phyloP scores from a whole-genome alignment of 2,888 invertebrate genomes.

The Adelphocoris suturalis region DNA sequence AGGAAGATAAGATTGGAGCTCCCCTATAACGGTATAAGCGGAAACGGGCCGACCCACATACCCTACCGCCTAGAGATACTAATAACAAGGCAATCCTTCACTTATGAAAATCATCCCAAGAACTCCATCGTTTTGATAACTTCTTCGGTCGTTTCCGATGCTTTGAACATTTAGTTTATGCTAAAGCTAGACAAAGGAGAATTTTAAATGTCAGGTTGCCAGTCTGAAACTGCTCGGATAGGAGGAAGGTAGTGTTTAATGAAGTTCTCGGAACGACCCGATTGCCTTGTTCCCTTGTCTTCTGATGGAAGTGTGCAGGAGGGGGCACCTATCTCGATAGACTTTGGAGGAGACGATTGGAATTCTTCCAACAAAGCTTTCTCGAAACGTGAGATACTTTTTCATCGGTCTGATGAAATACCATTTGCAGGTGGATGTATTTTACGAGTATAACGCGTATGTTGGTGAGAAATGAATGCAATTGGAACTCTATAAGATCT shows the following conservation, averaged over 20 bases:
- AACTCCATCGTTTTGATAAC: background rate
- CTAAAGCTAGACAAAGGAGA: background rate
- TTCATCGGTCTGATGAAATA: too few species aligned
- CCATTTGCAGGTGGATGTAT: too few species aligned
- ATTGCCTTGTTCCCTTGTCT: background rate
- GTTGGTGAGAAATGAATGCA: too few species aligned
- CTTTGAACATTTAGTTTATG: background rate
- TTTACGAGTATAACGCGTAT: too few species aligned
- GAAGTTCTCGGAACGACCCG: background rate
- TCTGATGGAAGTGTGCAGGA: too few species aligned
- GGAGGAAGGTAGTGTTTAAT: conserved; percentile 6
- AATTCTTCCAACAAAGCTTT: too few species aligned
- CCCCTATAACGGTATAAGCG: conserved; percentile 55
- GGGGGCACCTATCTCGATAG: too few species aligned
- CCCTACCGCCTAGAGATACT: background rate
- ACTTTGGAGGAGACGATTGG: too few species aligned
- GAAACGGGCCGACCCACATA: conserved; percentile 55
- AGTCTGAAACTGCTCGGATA: background rate
- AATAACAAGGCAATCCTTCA: background rate
- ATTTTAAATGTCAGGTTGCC: background rate
- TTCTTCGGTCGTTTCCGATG: background rate
- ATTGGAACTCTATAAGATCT: too few species aligned
- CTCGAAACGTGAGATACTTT: too few species aligned
- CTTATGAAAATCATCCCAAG: conserved; percentile 29
- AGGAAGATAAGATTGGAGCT: conserved; percentile 47